Base-by-base conservation (phyloP, 2,113 vertebrate genomes). In the Phaethon lepturus region DNA sequence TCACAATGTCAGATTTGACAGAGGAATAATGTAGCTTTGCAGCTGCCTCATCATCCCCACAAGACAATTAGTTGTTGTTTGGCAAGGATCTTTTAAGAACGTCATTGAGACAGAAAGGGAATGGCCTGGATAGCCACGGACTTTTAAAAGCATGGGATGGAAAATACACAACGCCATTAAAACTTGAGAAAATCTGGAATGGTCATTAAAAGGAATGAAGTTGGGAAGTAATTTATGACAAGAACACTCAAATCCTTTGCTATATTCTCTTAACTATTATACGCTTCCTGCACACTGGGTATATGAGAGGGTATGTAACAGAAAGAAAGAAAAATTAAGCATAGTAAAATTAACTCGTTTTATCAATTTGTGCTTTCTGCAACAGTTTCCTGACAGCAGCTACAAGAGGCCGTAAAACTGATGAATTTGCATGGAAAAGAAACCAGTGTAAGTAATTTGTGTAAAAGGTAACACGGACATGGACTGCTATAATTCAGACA, bases 351-450 rank as follows among this genome's bases (percentile, higher is more conserved):
- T 98, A 98, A 98, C 97, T 98, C 45, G 31, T 99, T 98, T 98
- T 97, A 98, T 98, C 98, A 98, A 97, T 98, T 97, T 98, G 97
- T 98, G 97, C 97, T 98, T 95, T 98, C 94, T 96, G 97, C 96
- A 95, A 96, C 96, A 94, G 93, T 98, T 98, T 98, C 97, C 98
- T 98, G 98, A 98, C 97, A 98, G 97, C 97, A 98, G 97, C 98
- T 98, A 98, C 44, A 95, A 98, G 94, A 95, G 94, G 96, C 98
- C 97, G 98, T 98, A 98, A 99, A 98, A 98, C 98, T 98, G 98
- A 98, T 98, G 97, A 98, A 99, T 99, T 98, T 98, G 98, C 98
- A 98, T 98, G 98, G 97, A 98, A 98, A 99, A 98, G 98, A 98
- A 98, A 98, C 98, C 76, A 49, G 98, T 97, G 98, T 98, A 98